Percentiles rank a stretch among this genome's conserved stretches.
Conservation (phyloP, 2,888 invertebrate species). For the Ennomos erosarius region DNA sequence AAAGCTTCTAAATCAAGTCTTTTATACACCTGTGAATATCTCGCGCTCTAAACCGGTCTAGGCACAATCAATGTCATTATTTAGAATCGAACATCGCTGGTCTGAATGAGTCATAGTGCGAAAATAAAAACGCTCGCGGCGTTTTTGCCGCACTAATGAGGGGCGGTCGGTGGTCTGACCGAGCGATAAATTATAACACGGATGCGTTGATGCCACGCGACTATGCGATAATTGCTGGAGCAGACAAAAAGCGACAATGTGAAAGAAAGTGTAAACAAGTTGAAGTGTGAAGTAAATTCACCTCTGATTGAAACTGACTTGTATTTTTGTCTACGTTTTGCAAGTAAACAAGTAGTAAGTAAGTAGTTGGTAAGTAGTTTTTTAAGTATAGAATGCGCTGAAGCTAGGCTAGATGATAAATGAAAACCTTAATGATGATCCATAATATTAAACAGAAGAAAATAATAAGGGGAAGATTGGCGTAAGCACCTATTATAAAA, state of each 20-base stretch:
- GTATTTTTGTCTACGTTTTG: too few species aligned
- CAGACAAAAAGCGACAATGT: constrained; percentile 40
- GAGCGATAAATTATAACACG: constrained; percentile 45
- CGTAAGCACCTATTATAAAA: too few species aligned
- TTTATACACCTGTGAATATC: constrained; percentile 22
- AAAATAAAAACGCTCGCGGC: constrained; percentile 55
- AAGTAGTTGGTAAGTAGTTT: too few species aligned
- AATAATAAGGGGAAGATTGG: too few species aligned
- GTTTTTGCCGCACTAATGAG: constrained; percentile 68
- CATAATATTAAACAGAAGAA: too few species aligned
- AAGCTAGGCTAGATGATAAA: too few species aligned
- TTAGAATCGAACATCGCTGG: constrained; percentile 35
- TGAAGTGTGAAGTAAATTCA: not conserved
- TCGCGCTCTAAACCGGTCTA: constrained; percentile 29
- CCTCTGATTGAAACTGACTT: too few species aligned
- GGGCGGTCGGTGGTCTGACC: constrained; percentile 55
- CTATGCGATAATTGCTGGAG: constrained; percentile 49
- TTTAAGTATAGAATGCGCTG: too few species aligned
- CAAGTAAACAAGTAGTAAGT: too few species aligned
- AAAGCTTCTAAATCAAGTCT: constrained; percentile 17
- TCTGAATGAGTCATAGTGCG: constrained; percentile 58
- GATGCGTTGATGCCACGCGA: constrained; percentile 67
- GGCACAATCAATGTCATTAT: constrained; percentile 49
- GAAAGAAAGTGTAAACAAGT: constrained; percentile 35
- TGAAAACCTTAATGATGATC: too few species aligned